Percentiles rank a stretch among this genome's conserved stretches.
Conservation (phyloP, 2,888 invertebrate species). For the Drosophila seclusa region DNA sequence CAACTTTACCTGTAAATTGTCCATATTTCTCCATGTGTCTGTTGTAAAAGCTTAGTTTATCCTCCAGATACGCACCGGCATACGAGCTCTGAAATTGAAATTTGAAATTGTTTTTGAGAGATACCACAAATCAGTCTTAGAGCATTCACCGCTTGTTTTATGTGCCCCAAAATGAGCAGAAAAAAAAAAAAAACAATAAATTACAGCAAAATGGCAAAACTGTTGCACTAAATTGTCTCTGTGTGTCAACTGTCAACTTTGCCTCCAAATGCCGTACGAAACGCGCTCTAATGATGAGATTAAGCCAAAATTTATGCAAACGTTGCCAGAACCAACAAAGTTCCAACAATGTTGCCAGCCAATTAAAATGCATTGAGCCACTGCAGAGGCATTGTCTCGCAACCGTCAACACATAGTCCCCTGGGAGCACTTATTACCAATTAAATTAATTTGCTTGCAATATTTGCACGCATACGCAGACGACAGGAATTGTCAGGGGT, state of each 20-base stretch:
- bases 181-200: slow-evolving; percentile 40
- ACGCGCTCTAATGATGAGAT: slow-evolving; percentile 80
- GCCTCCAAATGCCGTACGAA: slow-evolving; percentile 60
- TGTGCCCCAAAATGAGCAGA: slow-evolving; percentile 31
- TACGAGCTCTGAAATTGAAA: slow-evolving; percentile 81
- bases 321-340: slow-evolving; percentile 18
- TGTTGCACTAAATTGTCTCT: slow-evolving; percentile 59
- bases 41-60: slow-evolving; percentile 83
- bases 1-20: slow-evolving; percentile 80
- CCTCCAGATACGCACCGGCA: slow-evolving; percentile 84
- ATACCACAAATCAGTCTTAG: not conserved
- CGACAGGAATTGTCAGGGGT: slow-evolving; percentile 67
- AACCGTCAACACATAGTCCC: not conserved
- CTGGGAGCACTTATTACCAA: slow-evolving; percentile 79
- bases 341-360: slow-evolving; percentile 55
- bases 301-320: slow-evolving; percentile 73
- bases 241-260: slow-evolving; percentile 54
- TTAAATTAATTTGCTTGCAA: slow-evolving; percentile 83
- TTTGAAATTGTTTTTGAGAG: slow-evolving; percentile 13
- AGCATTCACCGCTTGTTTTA: not conserved
- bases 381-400: slow-evolving; percentile 50
- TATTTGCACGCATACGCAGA: slow-evolving; percentile 82
- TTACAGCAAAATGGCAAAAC: slow-evolving; percentile 27
- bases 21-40: slow-evolving; percentile 83
- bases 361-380: slow-evolving; percentile 85